phyloP scores from a whole-genome alignment of 2,113 vertebrate species.

The Ancistrus triradiatus region DNA sequence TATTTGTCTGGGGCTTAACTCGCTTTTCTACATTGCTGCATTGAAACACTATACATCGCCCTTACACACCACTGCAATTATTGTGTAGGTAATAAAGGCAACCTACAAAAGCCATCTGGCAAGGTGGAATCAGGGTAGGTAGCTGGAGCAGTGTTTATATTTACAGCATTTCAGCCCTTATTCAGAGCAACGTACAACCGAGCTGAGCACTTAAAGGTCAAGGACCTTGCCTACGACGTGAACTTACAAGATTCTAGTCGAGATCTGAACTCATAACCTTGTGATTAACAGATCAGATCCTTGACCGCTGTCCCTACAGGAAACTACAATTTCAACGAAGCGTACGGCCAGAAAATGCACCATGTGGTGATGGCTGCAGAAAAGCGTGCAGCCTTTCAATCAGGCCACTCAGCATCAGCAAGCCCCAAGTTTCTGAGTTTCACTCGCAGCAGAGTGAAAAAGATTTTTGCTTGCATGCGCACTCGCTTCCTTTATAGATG shows the following conservation, averaged over 20 bases:
- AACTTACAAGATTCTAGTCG: too few species aligned
- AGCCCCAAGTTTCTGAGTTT: constrained; percentile 67
- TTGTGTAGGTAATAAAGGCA: constrained; percentile 40
- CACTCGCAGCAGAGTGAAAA: constrained; percentile 74
- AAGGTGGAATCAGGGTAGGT: constrained; percentile 28
- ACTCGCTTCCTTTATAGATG: constrained; percentile 79
- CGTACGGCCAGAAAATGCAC: too few species aligned
- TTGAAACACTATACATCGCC: neutral
- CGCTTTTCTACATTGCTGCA: constrained; percentile 27
- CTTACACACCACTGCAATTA: constrained; percentile 14
- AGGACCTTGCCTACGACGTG: too few species aligned
- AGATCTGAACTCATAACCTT: too few species aligned
- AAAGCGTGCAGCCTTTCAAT: constrained; percentile 58
- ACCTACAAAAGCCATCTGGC: constrained; percentile 49
- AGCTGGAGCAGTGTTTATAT: constrained; percentile 24
- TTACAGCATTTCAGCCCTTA: too few species aligned
- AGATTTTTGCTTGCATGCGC: constrained; percentile 73
- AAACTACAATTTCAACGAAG: too few species aligned
- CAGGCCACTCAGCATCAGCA: constrained; percentile 72
- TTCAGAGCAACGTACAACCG: too few species aligned
- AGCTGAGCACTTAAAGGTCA: too few species aligned
- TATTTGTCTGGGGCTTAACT: constrained; percentile 38
- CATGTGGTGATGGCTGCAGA: constrained; percentile 6
- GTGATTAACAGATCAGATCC: too few species aligned
- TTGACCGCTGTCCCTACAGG: too few species aligned